Evolutionary conservation across 2,888 invertebrate species (phyloP).

Genomic region (Hermaeophaga mercurialis): DNA sequence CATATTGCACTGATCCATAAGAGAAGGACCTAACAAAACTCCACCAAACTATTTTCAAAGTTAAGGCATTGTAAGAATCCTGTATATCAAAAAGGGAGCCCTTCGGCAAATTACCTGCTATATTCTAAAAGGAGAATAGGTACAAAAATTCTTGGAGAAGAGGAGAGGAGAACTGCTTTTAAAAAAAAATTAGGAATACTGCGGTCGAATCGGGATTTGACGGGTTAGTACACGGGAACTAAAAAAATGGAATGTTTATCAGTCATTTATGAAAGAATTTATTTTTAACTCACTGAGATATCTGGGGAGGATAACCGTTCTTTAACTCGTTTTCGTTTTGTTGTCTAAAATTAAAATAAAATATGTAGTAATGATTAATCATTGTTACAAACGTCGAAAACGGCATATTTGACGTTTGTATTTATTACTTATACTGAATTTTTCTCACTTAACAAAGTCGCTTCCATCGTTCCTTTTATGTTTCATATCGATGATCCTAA

Average conservation of each 20-base stretch:
- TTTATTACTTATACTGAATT: too few relatives aligned
- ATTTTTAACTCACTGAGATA: constrained; percentile 26
- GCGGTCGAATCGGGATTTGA: constrained; percentile 4
- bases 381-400: too few relatives aligned
- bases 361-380: too few relatives aligned
- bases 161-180: neutral
- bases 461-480: constrained; percentile 4
- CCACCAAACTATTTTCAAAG: too few relatives aligned
- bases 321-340: constrained; percentile 25
- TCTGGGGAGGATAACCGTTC: constrained; percentile 37
- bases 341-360: constrained; percentile 25
- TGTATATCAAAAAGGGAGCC: too few relatives aligned
- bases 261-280: too few relatives aligned
- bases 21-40: too few relatives aligned
- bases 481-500: neutral
- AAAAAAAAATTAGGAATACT: constrained; percentile 3
- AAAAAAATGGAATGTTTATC: too few relatives aligned
- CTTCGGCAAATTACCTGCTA: constrained; percentile 22
- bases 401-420: too few relatives aligned
- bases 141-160: constrained; percentile 1
- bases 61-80: too few relatives aligned
- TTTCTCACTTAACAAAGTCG: constrained; percentile 4
- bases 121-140: neutral
- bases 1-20: too few relatives aligned
- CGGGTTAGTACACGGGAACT: constrained; percentile 9